phyloP scores from a whole-genome alignment of 2,113 vertebrate genomes.

The Menura novaehollandiae region DNA sequence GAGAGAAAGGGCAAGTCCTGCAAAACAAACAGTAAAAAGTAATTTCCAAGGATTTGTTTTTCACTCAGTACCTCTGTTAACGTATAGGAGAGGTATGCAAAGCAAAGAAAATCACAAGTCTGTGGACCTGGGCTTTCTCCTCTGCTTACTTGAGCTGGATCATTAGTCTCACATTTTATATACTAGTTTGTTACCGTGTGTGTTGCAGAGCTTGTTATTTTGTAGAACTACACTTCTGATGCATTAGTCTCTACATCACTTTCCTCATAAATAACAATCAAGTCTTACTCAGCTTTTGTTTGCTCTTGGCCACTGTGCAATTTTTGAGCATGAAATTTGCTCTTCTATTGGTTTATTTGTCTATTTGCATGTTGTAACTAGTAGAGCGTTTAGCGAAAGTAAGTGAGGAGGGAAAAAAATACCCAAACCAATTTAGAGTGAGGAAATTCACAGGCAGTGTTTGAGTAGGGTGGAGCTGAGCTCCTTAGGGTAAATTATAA shows the following conservation, averaged over 20 bases:
- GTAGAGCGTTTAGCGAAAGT: neutral
- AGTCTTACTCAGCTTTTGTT: neutral
- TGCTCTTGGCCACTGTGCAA: neutral
- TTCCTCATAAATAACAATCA: neutral
- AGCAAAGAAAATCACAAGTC: neutral
- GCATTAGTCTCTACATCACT: neutral
- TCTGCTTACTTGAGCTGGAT: neutral
- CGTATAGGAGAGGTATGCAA: neutral
- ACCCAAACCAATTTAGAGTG: slow-evolving; percentile 23
- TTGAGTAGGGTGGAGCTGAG: slow-evolving; percentile 56
- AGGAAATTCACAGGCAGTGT: slow-evolving; percentile 39
- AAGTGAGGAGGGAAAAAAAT: neutral
- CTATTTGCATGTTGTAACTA: slow-evolving; percentile 13
- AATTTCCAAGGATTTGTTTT: neutral
- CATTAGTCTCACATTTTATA: neutral
- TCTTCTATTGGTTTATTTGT: slow-evolving; percentile 11
- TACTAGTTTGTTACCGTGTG: neutral
- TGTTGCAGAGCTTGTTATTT: neutral
- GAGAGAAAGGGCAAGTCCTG: neutral
- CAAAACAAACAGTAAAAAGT: neutral
- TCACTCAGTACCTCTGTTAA: neutral
- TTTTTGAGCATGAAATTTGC: slow-evolving; percentile 5
- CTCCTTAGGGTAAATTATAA: slow-evolving; percentile 56
- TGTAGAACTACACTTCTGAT: neutral
- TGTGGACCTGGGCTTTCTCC: neutral